These are phyloP conservation scores for Otis tarda DNA, from an alignment of 2,113 vertebrate genomes.

Conservation along the genomic window DNA sequence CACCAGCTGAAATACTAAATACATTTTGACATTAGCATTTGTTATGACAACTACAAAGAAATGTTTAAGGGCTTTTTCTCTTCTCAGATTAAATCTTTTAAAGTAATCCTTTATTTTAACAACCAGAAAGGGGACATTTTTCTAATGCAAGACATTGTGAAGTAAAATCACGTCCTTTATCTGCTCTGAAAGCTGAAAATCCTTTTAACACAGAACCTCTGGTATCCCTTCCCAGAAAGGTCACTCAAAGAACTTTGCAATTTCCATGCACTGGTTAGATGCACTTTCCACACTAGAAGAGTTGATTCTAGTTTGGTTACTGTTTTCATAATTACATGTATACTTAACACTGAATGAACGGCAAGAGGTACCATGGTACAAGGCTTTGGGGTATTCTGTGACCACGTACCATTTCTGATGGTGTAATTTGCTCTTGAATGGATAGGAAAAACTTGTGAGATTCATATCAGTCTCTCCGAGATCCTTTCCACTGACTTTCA, in stretches of 20 bases:
- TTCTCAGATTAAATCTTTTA: background rate
- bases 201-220: accelerated
- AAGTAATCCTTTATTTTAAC: background rate
- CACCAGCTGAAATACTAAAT: background rate
- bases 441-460: background rate
- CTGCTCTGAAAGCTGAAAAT: background rate
- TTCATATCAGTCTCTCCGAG: background rate
- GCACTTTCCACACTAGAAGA: background rate
- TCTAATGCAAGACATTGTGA: background rate
- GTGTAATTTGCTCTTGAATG: background rate
- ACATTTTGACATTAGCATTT: background rate
- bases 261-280: background rate
- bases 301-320: background rate
- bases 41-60: background rate
- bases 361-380: background rate
- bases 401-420: background rate
- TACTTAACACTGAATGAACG: background rate
- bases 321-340: background rate
- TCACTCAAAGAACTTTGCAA: background rate
- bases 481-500: background rate
- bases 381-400: background rate
- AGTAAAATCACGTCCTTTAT: background rate
- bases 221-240: background rate
- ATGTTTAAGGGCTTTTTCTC: background rate
- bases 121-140: background rate